These are phyloP conservation scores for Anneissia japonica DNA, from an alignment of 35 echinoderm and acorn worm genomes.

Conservation along the genomic window DNA sequence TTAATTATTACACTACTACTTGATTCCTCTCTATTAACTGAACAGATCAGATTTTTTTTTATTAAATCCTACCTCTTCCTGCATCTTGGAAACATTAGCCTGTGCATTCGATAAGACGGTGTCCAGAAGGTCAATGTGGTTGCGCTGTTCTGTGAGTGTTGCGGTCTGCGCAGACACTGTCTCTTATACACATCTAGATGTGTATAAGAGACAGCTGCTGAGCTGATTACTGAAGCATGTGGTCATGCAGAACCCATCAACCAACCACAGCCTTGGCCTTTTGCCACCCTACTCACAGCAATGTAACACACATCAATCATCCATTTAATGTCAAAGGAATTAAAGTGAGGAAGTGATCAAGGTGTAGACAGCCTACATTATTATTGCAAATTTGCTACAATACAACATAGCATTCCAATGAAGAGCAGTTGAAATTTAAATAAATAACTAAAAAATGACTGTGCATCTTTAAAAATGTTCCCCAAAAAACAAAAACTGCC, in stretches of 20 bases:
- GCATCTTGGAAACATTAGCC: slow-evolving; percentile 76
- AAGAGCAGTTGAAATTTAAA: too few relatives aligned
- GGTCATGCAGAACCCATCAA: background rate
- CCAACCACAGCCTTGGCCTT: background rate
- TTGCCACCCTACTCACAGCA: background rate
- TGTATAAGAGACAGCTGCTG: too few relatives aligned
- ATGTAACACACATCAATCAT: background rate
- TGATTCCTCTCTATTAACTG: background rate
- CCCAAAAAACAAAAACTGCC: too few relatives aligned
- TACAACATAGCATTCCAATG: too few relatives aligned
- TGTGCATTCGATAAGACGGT: slow-evolving; percentile 93
- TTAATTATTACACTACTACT: background rate
- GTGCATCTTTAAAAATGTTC: too few relatives aligned
- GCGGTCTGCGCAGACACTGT: slow-evolving; percentile 63
- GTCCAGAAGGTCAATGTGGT: slow-evolving; percentile 88
- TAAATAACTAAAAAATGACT: too few relatives aligned
- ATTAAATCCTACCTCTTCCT: slow-evolving; percentile 98
- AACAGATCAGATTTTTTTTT: too few relatives aligned
- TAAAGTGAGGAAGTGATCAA: too few relatives aligned
- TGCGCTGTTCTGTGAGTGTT: slow-evolving; percentile 71
- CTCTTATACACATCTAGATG: too few relatives aligned
- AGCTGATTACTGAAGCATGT: background rate
- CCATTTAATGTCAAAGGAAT: background rate
- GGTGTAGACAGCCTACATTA: too few relatives aligned
- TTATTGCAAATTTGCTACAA: too few relatives aligned